phyloP scores from a whole-genome alignment of 2,888 invertebrate species.

The Melanophora roralis region DNA sequence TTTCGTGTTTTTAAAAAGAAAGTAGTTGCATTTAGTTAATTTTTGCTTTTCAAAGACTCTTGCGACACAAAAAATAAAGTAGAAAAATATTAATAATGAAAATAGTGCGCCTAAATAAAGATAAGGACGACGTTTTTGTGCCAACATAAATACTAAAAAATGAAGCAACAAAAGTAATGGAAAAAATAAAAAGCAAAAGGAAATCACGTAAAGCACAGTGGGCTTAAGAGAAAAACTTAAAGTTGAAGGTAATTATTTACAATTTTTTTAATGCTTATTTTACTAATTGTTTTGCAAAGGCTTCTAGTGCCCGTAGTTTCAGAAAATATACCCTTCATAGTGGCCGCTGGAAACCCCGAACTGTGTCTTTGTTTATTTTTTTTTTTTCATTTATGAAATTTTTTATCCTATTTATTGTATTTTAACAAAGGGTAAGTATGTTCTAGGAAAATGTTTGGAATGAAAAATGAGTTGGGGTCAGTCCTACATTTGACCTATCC shows the following conservation, averaged over 20 bases:
- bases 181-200: background rate
- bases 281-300: too few relatives aligned
- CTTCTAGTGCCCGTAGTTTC: too few relatives aligned
- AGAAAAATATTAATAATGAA: slow-evolving; percentile 49
- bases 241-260: too few relatives aligned
- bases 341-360: too few relatives aligned
- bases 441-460: too few relatives aligned
- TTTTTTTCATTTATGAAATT: too few relatives aligned
- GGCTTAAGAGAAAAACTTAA: background rate
- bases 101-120: slow-evolving; percentile 51
- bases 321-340: too few relatives aligned
- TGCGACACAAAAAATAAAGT: slow-evolving; percentile 7
- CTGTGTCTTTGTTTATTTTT: too few relatives aligned
- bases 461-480: too few relatives aligned
- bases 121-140: slow-evolving; percentile 54
- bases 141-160: slow-evolving; percentile 35
- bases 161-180: slow-evolving; percentile 4
- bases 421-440: too few relatives aligned
- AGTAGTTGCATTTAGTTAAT: slow-evolving; percentile 54
- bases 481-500: too few relatives aligned
- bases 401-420: too few relatives aligned
- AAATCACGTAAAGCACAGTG: slow-evolving; percentile 26
- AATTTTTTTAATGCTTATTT: background rate
- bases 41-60: background rate
- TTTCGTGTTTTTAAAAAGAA: background rate